These are phyloP conservation scores for Lochmaea crataegi DNA, from an alignment of 2,888 invertebrate species.

Conservation along the genomic window DNA sequence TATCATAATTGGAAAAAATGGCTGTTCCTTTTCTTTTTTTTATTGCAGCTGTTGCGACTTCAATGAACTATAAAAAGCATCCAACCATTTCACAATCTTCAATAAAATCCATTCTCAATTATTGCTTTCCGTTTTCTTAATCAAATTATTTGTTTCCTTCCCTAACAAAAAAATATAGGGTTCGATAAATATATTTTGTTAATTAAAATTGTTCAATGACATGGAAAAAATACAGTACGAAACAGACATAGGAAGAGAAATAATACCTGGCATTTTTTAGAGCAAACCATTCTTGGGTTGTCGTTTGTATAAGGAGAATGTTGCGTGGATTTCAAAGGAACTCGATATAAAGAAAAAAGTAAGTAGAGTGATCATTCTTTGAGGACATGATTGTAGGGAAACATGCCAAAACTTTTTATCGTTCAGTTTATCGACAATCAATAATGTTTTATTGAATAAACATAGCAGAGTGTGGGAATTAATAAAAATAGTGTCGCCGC, in stretches of 20 bases:
- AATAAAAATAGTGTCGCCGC: too few relatives aligned
- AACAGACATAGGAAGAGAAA: slow-evolving; percentile 13
- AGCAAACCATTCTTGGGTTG: too few relatives aligned
- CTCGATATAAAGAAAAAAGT: too few relatives aligned
- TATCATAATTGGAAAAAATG: too few relatives aligned
- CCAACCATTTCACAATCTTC: neutral
- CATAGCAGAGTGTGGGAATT: too few relatives aligned
- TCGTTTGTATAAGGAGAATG: too few relatives aligned
- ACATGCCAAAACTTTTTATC: too few relatives aligned
- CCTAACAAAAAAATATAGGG: neutral
- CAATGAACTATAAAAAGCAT: neutral
- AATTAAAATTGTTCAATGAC: slow-evolving; percentile 27
- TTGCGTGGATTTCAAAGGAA: too few relatives aligned
- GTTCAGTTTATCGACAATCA: too few relatives aligned
- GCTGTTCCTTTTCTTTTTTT: neutral
- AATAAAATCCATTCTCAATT: slow-evolving; percentile 7
- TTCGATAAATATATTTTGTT: slow-evolving; percentile 16
- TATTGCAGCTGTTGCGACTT: neutral
- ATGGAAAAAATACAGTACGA: slow-evolving; percentile 13
- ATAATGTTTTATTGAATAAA: too few relatives aligned
- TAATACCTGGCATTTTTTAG: slow-evolving; percentile 5
- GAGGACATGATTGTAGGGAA: too few relatives aligned
- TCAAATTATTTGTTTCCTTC: slow-evolving; percentile 5
- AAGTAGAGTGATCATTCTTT: too few relatives aligned
- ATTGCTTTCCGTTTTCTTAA: neutral